Percentiles rank a stretch among this genome's conserved stretches.
phyloP scores from a whole-genome alignment of 2,888 invertebrate species.

The Seladonia tumulorum region DNA sequence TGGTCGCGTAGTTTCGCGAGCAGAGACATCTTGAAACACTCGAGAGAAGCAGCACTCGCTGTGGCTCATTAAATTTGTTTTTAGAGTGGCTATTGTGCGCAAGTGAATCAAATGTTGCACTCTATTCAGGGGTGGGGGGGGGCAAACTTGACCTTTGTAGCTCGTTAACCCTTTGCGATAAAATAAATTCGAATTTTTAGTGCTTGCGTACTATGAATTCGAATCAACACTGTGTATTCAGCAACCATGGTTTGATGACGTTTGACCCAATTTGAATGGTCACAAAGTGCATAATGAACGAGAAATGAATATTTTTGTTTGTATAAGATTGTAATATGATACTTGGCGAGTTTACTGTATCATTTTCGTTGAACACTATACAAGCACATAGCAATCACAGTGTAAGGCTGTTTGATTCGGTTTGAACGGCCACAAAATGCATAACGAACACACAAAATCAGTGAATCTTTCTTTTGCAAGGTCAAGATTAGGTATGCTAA shows the following conservation, averaged over 20 bases:
- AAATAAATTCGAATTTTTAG: neutral
- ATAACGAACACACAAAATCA: neutral
- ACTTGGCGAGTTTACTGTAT: neutral
- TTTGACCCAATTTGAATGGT: neutral
- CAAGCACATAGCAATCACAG: too few species aligned
- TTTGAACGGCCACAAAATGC: neutral
- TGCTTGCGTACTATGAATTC: neutral
- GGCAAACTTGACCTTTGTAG: neutral
- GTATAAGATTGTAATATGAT: neutral
- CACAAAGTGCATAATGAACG: neutral
- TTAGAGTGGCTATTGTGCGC: neutral
- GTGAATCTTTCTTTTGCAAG: neutral
- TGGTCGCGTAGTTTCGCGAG: neutral
- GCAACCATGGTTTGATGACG: neutral
- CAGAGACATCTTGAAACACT: neutral
- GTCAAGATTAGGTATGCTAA: neutral
- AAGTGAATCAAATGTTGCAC: neutral
- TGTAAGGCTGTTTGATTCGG: neutral
- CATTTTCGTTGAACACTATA: neutral
- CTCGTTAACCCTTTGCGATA: neutral
- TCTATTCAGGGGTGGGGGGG: neutral
- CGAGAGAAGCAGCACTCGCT: neutral
- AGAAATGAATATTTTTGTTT: neutral
- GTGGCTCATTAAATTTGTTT: conserved; percentile 4
- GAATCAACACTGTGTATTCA: neutral